Evolutionary conservation across 1,140 invertebrate genomes (phyloP).

Genomic region (Drosophila elegans): DNA sequence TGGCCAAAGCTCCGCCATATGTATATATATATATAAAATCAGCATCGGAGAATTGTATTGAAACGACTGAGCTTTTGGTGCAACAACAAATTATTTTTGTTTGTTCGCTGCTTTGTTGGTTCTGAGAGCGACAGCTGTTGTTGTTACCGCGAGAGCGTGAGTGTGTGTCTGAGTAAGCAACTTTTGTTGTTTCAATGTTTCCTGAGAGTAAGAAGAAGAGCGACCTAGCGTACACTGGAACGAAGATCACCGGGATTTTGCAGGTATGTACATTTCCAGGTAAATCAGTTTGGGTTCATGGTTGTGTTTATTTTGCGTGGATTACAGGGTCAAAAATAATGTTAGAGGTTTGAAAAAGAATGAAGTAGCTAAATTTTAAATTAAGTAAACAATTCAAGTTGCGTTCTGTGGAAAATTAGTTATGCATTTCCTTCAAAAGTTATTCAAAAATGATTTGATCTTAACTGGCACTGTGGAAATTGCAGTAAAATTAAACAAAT

Average conservation of each 20-base stretch:
- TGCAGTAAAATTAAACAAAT: no score
- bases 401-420: no score
- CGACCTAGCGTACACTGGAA: slow-evolving; percentile 25
- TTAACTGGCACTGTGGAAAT: no score
- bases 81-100: slow-evolving; percentile 57
- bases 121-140: slow-evolving; percentile 61
- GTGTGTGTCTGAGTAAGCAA: slow-evolving; percentile 26
- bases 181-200: slow-evolving; percentile 68
- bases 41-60: not conserved
- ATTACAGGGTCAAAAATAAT: not conserved
- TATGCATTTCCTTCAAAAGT: no score
- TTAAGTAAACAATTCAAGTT: no score
- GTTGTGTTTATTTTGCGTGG: not conserved
- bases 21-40: not conserved
- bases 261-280: slow-evolving; percentile 32
- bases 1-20: slow-evolving; percentile 8
- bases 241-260: not conserved
- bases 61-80: slow-evolving; percentile 23
- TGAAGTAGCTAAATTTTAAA: no score
- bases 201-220: slow-evolving; percentile 45
- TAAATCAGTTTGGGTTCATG: not conserved
- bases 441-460: no score
- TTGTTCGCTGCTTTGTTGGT: slow-evolving; percentile 64
- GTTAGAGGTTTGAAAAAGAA: no score
- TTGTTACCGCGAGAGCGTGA: not conserved